These are phyloP conservation scores for Coranthus polyacanthus DNA, from an alignment of 2,797 vertebrate genomes.

Conservation along the genomic window DNA sequence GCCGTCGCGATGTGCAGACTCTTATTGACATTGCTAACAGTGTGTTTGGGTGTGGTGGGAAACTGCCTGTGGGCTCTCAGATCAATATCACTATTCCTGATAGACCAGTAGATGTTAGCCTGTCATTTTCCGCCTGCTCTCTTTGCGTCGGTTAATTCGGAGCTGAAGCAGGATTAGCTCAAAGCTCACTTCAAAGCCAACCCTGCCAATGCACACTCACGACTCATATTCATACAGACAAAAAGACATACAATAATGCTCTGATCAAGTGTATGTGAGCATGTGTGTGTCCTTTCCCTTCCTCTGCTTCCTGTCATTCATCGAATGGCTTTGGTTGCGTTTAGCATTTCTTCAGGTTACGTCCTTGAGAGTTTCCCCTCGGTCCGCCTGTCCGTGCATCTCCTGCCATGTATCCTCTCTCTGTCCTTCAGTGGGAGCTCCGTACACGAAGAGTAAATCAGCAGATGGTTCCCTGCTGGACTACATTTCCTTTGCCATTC, in stretches of 20 bases:
- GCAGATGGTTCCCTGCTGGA: constrained; percentile 76
- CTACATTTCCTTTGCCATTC: constrained; percentile 61
- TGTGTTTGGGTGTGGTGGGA: constrained; percentile 38
- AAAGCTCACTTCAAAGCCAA: constrained; percentile 67
- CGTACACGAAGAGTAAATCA: constrained; percentile 58
- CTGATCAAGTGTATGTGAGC: constrained; percentile 39
- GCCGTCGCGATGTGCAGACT: constrained; percentile 20
- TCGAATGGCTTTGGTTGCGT: constrained; percentile 12
- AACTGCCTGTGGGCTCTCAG: constrained; percentile 50
- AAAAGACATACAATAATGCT: constrained; percentile 26
- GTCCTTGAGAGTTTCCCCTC: constrained; percentile 73
- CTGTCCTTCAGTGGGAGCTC: constrained; percentile 59
- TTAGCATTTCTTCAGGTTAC: constrained; percentile 46
- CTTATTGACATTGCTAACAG: constrained; percentile 58
- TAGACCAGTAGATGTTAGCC: constrained; percentile 41
- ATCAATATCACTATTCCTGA: constrained; percentile 68
- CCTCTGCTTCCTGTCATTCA: constrained; percentile 49
- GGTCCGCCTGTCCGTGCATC: constrained; percentile 30
- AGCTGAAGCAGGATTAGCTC: constrained; percentile 61
- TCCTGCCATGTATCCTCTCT: constrained; percentile 48
- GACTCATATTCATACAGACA: constrained; percentile 35
- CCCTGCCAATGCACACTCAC: constrained; percentile 34
- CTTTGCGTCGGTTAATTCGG: constrained; percentile 33
- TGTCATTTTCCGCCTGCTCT: constrained; percentile 39
- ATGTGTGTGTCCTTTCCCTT: constrained; percentile 30